These are phyloP conservation scores for Pampusana beccarii DNA, from an alignment of 2,113 vertebrate genomes.

Conservation along the genomic window DNA sequence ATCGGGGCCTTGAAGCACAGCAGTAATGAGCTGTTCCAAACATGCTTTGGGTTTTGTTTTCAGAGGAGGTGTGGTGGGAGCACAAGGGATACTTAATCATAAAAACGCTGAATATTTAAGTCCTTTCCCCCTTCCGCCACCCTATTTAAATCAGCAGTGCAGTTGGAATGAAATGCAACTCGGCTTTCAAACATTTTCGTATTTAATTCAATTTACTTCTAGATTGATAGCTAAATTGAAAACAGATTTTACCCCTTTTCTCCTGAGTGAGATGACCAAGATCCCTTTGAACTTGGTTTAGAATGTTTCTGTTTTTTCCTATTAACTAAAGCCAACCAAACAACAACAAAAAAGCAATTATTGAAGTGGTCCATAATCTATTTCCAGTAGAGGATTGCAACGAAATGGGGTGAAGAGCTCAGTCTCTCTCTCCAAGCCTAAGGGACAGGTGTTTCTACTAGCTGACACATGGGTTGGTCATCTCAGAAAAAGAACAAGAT, in stretches of 20 bases:
- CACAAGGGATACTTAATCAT: slow-evolving; percentile 37
- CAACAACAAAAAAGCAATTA: background rate
- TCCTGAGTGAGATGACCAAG: slow-evolving; percentile 34
- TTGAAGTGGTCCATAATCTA: background rate
- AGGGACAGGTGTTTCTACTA: background rate
- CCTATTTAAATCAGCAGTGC: slow-evolving; percentile 45
- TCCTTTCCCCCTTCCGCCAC: background rate
- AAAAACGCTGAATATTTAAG: slow-evolving; percentile 58
- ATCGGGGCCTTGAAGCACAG: background rate
- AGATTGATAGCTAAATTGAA: slow-evolving; percentile 65
- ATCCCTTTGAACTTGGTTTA: slow-evolving; percentile 48
- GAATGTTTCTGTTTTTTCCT: slow-evolving; percentile 37
- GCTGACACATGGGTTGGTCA: background rate
- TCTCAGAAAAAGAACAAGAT: background rate
- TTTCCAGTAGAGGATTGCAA: background rate
- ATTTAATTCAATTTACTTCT: slow-evolving; percentile 69
- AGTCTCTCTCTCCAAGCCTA: background rate
- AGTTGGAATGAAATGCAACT: slow-evolving; percentile 60
- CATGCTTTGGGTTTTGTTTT: slow-evolving; percentile 15
- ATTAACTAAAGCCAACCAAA: slow-evolving; percentile 45
- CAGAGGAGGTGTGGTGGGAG: slow-evolving; percentile 22
- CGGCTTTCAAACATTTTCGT: slow-evolving; percentile 66
- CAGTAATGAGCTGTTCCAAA: background rate
- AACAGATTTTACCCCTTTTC: slow-evolving; percentile 59
- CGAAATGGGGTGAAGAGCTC: background rate